These are phyloP conservation scores for Spea multiplicata DNA, from an alignment of 2,113 vertebrate species.

Conservation along the genomic window DNA sequence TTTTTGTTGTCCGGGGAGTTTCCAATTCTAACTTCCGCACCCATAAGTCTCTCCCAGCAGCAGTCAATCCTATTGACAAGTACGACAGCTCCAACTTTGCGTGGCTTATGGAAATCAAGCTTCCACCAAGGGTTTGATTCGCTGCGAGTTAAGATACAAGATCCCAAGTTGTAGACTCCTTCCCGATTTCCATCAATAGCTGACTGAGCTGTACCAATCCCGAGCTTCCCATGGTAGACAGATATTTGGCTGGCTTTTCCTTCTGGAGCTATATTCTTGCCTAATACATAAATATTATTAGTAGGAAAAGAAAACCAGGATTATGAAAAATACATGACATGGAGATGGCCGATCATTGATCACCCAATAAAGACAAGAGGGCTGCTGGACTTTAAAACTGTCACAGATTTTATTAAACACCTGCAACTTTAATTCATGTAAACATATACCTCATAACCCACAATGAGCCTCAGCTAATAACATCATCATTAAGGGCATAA, in stretches of 20 bases:
- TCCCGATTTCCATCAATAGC: background rate
- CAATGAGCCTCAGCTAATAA: no score
- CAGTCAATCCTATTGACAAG: constrained; percentile 6
- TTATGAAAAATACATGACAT: no score
- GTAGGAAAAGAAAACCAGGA: no score
- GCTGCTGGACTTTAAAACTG: no score
- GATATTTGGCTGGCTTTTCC: background rate
- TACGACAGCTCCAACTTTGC: background rate
- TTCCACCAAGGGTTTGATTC: constrained; percentile 9
- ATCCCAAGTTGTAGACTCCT: background rate
- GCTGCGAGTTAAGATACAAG: background rate
- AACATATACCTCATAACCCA: no score
- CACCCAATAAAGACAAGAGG: no score
- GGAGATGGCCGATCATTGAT: no score
- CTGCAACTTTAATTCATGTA: no score
- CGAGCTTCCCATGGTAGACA: background rate
- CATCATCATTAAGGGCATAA: no score
- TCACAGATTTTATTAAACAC: no score
- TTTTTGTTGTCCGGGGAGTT: background rate
- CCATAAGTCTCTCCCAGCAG: constrained; percentile 6
- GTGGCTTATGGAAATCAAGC: background rate
- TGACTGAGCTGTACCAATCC: background rate
- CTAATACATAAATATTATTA: no score
- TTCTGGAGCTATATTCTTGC: background rate
- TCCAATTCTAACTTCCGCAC: constrained; percentile 8